Evolutionary conservation across 2,113 vertebrate genomes (phyloP).

Genomic region (Ctenodactylus gundi): DNA sequence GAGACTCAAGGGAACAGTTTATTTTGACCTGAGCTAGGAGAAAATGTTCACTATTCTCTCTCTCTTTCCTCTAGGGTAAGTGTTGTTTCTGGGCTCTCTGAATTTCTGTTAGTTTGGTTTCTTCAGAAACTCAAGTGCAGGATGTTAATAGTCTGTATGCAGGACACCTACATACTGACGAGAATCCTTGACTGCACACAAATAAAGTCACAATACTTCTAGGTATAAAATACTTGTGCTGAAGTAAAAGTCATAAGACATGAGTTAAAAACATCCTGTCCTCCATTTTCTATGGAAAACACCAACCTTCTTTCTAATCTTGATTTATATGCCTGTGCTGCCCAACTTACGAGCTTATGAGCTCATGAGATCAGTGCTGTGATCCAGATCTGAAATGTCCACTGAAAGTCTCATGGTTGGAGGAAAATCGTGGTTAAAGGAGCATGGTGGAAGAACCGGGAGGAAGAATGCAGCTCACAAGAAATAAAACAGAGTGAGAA

Average conservation of each 20-base stretch:
- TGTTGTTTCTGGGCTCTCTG: neutral
- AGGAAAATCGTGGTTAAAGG: too few species aligned
- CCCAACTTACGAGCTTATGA: too few species aligned
- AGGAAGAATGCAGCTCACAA: too few species aligned
- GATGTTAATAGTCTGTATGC: neutral
- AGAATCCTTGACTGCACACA: neutral
- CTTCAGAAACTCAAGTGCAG: neutral
- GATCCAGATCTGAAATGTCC: too few species aligned
- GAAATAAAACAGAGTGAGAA: too few species aligned
- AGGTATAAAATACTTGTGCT: neutral
- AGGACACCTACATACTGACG: neutral
- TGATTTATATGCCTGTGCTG: neutral
- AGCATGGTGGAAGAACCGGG: too few species aligned
- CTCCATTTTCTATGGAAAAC: neutral
- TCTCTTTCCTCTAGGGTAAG: neutral
- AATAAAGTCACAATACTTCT: neutral
- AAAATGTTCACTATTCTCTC: neutral
- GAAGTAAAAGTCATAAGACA: neutral
- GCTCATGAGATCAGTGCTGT: too few species aligned
- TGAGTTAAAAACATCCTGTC: neutral
- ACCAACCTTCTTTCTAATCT: neutral
- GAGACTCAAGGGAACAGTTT: neutral
- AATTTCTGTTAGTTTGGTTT: neutral
- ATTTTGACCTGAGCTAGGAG: neutral
- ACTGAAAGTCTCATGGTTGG: too few species aligned